Conservation (phyloP, 2,113 vertebrate species). For the Cyphomyrus plagiostoma region DNA sequence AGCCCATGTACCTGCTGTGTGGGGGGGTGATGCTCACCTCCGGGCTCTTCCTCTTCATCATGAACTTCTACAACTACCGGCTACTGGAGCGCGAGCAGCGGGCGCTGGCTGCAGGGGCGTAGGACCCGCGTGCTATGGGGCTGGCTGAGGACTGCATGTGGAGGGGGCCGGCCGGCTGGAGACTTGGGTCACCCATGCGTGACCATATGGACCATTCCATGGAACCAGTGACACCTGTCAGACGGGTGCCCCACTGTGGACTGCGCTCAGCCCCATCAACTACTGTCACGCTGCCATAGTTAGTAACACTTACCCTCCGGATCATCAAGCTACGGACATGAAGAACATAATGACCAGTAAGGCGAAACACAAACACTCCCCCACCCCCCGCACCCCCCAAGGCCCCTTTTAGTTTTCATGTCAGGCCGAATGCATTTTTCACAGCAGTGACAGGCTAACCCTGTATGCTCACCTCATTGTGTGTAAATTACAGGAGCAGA, state of each 20-base stretch:
- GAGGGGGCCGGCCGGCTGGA: constrained; percentile 32
- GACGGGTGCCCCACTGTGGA: background rate
- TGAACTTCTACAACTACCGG: constrained; percentile 71
- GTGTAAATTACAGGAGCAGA: background rate
- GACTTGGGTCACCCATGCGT: constrained; percentile 31
- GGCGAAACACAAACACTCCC: background rate
- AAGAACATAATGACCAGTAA: background rate
- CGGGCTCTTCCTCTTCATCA: constrained; percentile 66
- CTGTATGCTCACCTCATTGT: background rate
- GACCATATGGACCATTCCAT: background rate
- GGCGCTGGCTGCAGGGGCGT: constrained; percentile 32
- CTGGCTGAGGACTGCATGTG: constrained; percentile 24
- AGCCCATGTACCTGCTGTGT: constrained; percentile 70
- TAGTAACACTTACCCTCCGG: background rate
- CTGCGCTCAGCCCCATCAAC: background rate
- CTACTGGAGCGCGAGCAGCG: constrained; percentile 57
- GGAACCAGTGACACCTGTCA: background rate
- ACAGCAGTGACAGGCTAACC: background rate
- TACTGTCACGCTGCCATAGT: background rate
- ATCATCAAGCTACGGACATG: background rate
- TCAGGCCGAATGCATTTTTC: background rate
- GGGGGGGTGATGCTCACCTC: constrained; percentile 63
- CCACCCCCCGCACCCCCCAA: background rate
- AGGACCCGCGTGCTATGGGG: constrained; percentile 37
- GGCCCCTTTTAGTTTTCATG: background rate